Conservation (phyloP, 2,113 vertebrate species). For the Nerophis lumbriciformis region DNA sequence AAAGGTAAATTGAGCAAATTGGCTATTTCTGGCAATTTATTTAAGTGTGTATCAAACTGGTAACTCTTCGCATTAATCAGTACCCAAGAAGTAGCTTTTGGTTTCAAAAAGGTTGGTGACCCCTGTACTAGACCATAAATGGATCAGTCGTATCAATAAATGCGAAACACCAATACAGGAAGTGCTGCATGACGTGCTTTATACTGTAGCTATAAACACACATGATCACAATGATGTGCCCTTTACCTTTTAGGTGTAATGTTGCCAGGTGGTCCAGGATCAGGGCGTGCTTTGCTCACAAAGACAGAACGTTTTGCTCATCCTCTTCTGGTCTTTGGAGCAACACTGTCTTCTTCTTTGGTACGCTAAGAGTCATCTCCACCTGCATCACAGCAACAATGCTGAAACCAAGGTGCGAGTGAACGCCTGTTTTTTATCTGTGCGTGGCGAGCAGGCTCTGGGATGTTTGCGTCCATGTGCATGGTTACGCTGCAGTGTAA, state of each 20-base stretch:
- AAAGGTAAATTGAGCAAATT: too few relatives aligned
- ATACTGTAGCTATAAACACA: neutral
- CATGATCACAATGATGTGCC: neutral
- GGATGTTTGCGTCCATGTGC: neutral
- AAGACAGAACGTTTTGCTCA: neutral
- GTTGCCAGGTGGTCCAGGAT: neutral
- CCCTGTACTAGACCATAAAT: too few relatives aligned
- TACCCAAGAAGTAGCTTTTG: too few relatives aligned
- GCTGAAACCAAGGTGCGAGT: neutral
- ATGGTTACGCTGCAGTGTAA: constrained; percentile 36
- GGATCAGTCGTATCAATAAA: too few relatives aligned
- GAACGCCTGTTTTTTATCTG: neutral
- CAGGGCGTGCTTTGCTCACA: constrained; percentile 11
- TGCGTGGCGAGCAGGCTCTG: constrained; percentile 7
- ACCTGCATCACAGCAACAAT: neutral
- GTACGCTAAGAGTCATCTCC: constrained; percentile 3
- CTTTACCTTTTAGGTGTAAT: neutral
- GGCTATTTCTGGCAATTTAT: too few relatives aligned
- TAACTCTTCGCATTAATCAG: too few relatives aligned
- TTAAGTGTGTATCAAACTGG: too few relatives aligned
- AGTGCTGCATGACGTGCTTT: neutral
- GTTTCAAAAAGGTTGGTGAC: too few relatives aligned
- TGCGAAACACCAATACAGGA: neutral
- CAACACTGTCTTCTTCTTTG: constrained; percentile 3
- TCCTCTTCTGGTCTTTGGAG: neutral